These are phyloP conservation scores for Hanleya hanleyi DNA, from an alignment of 2,888 invertebrate genomes.

Conservation along the genomic window DNA sequence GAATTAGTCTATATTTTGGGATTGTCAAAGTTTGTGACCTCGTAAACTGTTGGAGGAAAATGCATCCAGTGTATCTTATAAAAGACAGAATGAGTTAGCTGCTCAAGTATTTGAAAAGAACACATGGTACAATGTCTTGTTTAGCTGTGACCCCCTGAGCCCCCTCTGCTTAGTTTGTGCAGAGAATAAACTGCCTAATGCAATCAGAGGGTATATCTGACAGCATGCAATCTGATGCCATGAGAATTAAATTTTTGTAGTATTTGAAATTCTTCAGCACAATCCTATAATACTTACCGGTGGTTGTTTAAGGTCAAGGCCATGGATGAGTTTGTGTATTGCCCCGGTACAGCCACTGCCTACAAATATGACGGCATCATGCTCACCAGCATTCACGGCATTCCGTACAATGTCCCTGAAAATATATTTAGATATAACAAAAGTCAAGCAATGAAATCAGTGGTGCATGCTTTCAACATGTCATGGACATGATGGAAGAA, in stretches of 20 bases:
- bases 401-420: slow-evolving; percentile 85
- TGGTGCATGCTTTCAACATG: not conserved
- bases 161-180: too few species aligned
- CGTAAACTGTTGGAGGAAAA: too few species aligned
- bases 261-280: too few species aligned
- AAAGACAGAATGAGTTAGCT: too few species aligned
- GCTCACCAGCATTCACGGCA: slow-evolving; percentile 85
- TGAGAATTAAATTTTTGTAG: not conserved
- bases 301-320: slow-evolving; percentile 78
- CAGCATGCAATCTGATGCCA: not conserved
- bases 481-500: not conserved
- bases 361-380: slow-evolving; percentile 85
- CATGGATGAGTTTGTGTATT: slow-evolving; percentile 84
- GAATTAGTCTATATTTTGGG: too few species aligned
- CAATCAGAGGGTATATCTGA: not conserved
- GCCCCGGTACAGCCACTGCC: slow-evolving; percentile 85
- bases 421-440: slow-evolving; percentile 32
- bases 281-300: slow-evolving; percentile 68
- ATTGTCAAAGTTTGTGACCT: too few species aligned
- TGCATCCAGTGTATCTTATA: too few species aligned
- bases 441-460: not conserved
- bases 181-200: too few species aligned
- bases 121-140: too few species aligned
- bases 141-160: too few species aligned
- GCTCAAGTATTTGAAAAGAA: too few species aligned